Evolutionary conservation across 2,888 invertebrate genomes (phyloP).

Genomic region (Xanthorhoe spadicearia): DNA sequence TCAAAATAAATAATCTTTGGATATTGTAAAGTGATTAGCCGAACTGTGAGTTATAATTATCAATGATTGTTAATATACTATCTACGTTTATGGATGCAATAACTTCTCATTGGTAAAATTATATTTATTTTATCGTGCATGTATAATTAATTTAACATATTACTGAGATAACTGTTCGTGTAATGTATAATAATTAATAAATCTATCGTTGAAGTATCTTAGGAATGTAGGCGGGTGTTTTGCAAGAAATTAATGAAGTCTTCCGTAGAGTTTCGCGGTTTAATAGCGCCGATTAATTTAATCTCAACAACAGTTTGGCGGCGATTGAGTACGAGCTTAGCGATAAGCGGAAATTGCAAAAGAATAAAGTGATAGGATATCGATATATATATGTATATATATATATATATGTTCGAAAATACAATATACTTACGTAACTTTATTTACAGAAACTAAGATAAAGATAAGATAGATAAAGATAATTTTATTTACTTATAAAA

Average conservation of each 20-base stretch:
- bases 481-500: too few relatives aligned
- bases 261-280: constrained; percentile 79
- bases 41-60: not conserved
- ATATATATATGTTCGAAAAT: too few relatives aligned
- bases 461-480: too few relatives aligned
- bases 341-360: constrained; percentile 11
- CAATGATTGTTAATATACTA: not conserved
- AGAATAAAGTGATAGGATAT: not conserved
- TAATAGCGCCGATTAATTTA: constrained; percentile 81
- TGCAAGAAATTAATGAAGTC: constrained; percentile 81
- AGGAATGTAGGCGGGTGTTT: constrained; percentile 72
- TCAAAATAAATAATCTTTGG: not conserved
- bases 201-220: constrained; percentile 75
- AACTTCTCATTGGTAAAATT: constrained; percentile 3
- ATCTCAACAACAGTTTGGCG: constrained; percentile 64
- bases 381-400: too few relatives aligned
- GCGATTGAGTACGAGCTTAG: constrained; percentile 13
- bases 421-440: too few relatives aligned
- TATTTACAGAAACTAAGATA: too few relatives aligned
- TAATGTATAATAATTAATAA: constrained; percentile 71
- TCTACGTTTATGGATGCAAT: not conserved
- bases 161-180: constrained; percentile 44
- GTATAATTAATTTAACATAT: constrained; percentile 28
- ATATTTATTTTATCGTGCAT: constrained; percentile 32
- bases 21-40: not conserved